phyloP scores from a whole-genome alignment of 2,113 vertebrate species.

The Calypte anna region DNA sequence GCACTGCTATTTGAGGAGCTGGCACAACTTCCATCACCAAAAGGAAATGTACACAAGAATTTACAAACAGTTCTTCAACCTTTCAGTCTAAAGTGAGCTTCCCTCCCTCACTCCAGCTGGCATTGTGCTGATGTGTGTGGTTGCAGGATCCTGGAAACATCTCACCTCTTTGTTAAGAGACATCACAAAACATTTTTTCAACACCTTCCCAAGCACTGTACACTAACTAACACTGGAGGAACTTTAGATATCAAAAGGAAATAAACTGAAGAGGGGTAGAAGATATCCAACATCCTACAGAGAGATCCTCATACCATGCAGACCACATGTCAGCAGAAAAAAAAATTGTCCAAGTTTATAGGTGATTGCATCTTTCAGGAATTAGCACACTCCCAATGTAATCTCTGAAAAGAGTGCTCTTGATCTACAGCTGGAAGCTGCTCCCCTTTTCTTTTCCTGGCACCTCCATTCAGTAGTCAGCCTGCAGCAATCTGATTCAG shows the following conservation, averaged over 20 bases:
- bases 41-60: not conserved
- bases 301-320: not conserved
- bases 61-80: not conserved
- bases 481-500: not conserved
- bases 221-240: not conserved
- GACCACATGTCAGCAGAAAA: not conserved
- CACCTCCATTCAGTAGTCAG: not conserved
- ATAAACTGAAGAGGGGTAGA: not conserved
- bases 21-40: not conserved
- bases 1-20: not conserved
- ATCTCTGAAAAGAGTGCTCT: not conserved
- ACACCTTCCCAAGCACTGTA: not conserved
- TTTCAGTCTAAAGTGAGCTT: not conserved
- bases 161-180: not conserved
- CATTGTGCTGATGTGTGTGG: accelerated
- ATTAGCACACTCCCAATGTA: not conserved
- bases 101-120: not conserved
- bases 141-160: not conserved
- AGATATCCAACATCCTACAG: not conserved
- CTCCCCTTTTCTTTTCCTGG: not conserved
- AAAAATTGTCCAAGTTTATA: not conserved
- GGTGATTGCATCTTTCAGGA: not conserved
- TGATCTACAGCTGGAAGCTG: not conserved
- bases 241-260: not conserved
- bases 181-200: not conserved